These are phyloP conservation scores for Desoria tigrina DNA, from an alignment of 2,888 invertebrate species.

Conservation along the genomic window DNA sequence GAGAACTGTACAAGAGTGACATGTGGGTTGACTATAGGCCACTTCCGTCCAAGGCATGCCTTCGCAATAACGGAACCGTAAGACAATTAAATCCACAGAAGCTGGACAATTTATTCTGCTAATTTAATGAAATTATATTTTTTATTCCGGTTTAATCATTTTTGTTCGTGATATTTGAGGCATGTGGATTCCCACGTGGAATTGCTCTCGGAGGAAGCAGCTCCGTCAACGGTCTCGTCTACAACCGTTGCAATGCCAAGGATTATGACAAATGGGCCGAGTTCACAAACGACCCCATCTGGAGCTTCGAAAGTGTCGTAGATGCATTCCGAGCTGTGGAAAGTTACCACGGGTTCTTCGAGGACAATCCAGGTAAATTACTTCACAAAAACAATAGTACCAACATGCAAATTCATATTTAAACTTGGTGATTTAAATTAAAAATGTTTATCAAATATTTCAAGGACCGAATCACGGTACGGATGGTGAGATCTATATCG, in stretches of 20 bases:
- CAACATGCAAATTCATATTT: neutral
- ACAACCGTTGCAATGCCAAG: slow-evolving; percentile 37
- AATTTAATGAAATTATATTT: no score
- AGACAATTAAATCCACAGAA: no score
- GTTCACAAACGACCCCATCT: slow-evolving; percentile 33
- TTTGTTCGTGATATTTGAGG: no score
- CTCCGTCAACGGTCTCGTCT: slow-evolving; percentile 31
- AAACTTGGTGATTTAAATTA: neutral
- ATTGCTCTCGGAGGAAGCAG: slow-evolving; percentile 38
- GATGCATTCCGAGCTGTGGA: slow-evolving; percentile 28
- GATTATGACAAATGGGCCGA: slow-evolving; percentile 40
- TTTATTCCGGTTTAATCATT: no score
- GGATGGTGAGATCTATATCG: slow-evolving; percentile 33
- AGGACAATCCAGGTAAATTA: slow-evolving; percentile 13
- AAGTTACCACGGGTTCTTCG: slow-evolving; percentile 37
- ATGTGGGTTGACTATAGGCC: slow-evolving; percentile 9
- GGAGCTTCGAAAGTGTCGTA: slow-evolving; percentile 28
- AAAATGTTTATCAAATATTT: neutral
- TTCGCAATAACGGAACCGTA: slow-evolving; percentile 15
- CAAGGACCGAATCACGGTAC: slow-evolving; percentile 28
- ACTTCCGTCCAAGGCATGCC: slow-evolving; percentile 20
- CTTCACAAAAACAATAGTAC: neutral
- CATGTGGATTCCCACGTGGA: slow-evolving; percentile 32
- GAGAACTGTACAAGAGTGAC: neutral
- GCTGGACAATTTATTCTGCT: no score